These are phyloP conservation scores for Caenorhabditis panamensis DNA, from an alignment of 2,888 invertebrate species.

Conservation along the genomic window DNA sequence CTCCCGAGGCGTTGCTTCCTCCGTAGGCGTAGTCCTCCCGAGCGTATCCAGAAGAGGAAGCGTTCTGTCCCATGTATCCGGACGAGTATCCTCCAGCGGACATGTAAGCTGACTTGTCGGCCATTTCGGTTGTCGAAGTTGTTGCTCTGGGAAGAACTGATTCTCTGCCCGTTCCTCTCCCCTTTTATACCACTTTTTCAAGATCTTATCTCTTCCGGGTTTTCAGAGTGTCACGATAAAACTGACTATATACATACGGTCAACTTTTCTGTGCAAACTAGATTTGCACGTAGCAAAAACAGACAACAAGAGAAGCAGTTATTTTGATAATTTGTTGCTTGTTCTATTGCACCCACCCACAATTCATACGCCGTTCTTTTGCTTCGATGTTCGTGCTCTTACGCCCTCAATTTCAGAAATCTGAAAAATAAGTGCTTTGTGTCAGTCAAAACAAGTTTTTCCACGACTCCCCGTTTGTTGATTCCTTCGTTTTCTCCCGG, in stretches of 20 bases:
- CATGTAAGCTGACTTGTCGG: slow-evolving; percentile 46
- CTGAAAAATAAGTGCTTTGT: neutral
- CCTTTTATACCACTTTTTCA: neutral
- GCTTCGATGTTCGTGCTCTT: neutral
- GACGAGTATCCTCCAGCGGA: slow-evolving; percentile 33
- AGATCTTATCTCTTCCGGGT: neutral
- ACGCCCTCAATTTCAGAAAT: neutral
- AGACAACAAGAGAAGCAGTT: too few species aligned
- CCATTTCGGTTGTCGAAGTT: slow-evolving; percentile 14
- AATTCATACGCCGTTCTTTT: too few species aligned
- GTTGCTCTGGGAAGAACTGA: neutral
- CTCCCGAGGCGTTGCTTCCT: slow-evolving; percentile 7
- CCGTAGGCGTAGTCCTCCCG: slow-evolving; percentile 38
- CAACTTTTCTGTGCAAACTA: too few species aligned
- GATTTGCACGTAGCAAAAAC: too few species aligned
- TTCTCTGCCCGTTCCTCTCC: neutral
- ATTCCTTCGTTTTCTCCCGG: neutral
- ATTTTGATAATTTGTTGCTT: too few species aligned
- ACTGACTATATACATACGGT: too few species aligned
- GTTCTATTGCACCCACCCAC: too few species aligned
- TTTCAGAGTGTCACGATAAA: too few species aligned
- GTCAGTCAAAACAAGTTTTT: neutral
- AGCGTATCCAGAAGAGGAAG: too few species aligned
- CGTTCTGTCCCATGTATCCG: slow-evolving; percentile 37
- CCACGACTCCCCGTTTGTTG: neutral